phyloP scores from a whole-genome alignment of 2,113 vertebrate species.

The Brachionichthys hirsutus region DNA sequence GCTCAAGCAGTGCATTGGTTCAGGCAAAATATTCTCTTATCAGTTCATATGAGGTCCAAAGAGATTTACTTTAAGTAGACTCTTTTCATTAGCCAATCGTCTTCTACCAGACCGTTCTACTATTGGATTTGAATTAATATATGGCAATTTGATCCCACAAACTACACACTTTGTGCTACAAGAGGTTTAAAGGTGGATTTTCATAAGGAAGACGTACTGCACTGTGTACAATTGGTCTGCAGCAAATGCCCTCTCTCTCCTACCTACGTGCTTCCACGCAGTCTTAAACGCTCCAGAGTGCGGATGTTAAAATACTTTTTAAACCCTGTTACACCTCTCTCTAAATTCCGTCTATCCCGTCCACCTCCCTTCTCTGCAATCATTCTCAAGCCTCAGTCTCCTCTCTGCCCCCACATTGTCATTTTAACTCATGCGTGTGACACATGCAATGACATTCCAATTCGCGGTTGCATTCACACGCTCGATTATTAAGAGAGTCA shows the following conservation, averaged over 20 bases:
- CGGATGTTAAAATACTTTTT: conserved; percentile 36
- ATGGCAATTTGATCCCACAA: no score
- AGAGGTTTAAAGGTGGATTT: background rate
- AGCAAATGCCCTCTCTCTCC: background rate
- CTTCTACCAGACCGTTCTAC: no score
- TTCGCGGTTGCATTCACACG: conserved; percentile 45
- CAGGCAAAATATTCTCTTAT: no score
- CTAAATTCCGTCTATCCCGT: conserved; percentile 29
- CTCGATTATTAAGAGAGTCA: conserved; percentile 57
- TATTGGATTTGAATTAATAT: no score
- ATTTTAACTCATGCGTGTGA: no score
- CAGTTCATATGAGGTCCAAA: no score
- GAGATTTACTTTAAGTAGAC: no score
- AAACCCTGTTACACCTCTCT: conserved; percentile 26
- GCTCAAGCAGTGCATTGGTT: no score
- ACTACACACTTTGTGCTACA: no score
- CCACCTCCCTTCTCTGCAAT: background rate
- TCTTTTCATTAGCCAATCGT: no score
- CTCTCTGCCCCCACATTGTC: no score
- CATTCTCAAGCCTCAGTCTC: background rate
- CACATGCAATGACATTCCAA: conserved; percentile 24
- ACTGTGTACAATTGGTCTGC: background rate
- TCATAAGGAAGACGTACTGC: background rate
- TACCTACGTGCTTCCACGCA: conserved; percentile 12
- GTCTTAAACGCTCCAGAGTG: conserved; percentile 5